Evolutionary conservation across 1,140 invertebrate genomes (phyloP).

Genomic region (Cylas formicarius): DNA sequence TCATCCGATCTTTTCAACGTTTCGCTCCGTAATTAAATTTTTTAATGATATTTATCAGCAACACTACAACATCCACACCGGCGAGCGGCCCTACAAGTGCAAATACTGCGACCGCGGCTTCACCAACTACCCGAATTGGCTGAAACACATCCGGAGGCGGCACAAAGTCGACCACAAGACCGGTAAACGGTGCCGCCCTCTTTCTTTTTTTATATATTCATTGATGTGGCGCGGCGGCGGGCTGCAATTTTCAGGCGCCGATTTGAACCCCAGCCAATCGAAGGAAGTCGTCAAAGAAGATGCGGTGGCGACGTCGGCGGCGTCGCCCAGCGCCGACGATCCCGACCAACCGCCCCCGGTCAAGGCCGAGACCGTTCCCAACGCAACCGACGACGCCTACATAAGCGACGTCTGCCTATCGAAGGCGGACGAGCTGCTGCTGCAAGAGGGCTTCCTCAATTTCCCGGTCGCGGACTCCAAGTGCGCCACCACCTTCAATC

Average conservation of each 20-base stretch:
- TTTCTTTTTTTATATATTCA: slow-evolving; percentile 32
- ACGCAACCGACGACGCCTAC: slow-evolving; percentile 1
- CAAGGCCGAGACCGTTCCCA: neutral
- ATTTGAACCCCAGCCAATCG: slow-evolving; percentile 1
- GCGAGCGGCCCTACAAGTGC: slow-evolving; percentile 48
- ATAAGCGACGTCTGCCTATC: slow-evolving; percentile 27
- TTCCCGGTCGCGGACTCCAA: slow-evolving; percentile 31
- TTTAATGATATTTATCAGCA: slow-evolving; percentile 42
- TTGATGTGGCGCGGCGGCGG: too few species aligned
- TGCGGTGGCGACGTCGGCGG: slow-evolving; percentile 6
- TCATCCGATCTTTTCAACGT: too few species aligned
- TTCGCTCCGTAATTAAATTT: neutral
- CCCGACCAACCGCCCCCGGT: neutral
- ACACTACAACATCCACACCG: slow-evolving; percentile 50
- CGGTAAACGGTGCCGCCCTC: slow-evolving; percentile 42
- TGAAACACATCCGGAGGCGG: slow-evolving; percentile 48
- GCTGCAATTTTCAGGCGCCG: neutral
- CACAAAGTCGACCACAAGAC: slow-evolving; percentile 51
- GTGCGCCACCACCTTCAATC: slow-evolving; percentile 24
- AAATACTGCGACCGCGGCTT: slow-evolving; percentile 50
- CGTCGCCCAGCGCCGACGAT: neutral
- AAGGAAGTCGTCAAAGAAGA: slow-evolving; percentile 18
- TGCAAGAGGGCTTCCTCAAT: slow-evolving; percentile 32
- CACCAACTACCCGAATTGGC: slow-evolving; percentile 51
- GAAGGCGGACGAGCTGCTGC: slow-evolving; percentile 32